These are phyloP conservation scores for Drosophila monieri DNA, from an alignment of 2,888 invertebrate genomes.

Conservation along the genomic window DNA sequence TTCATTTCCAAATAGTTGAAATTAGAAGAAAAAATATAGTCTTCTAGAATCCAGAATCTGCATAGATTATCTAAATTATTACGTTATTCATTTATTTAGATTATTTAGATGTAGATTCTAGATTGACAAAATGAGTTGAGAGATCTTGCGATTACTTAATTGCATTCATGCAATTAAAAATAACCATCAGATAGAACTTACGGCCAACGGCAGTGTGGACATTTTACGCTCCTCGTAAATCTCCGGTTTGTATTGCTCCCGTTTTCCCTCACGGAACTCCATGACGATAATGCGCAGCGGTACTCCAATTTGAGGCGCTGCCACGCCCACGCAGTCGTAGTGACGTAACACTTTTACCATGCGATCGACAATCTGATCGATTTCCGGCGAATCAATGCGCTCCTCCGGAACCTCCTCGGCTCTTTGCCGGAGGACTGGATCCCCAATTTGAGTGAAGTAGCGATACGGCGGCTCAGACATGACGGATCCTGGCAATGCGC, in stretches of 20 bases:
- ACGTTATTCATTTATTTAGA: no score
- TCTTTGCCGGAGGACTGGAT: slow-evolving; percentile 87
- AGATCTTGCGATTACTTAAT: neutral
- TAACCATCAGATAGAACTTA: slow-evolving; percentile 65
- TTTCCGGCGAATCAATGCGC: slow-evolving; percentile 85
- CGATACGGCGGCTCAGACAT: slow-evolving; percentile 86
- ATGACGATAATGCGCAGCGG: slow-evolving; percentile 87
- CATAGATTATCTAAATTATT: no score
- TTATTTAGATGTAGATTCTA: no score
- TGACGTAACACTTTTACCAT: slow-evolving; percentile 86
- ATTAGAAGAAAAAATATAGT: no score
- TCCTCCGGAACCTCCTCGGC: slow-evolving; percentile 86
- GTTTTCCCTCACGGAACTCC: slow-evolving; percentile 85
- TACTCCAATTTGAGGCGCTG: slow-evolving; percentile 91
- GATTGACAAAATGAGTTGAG: no score
- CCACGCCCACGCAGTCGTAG: slow-evolving; percentile 88
- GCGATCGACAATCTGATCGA: slow-evolving; percentile 85
- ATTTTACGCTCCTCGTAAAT: slow-evolving; percentile 85
- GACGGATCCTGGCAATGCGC: neutral
- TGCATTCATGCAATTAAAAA: neutral
- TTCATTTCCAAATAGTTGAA: no score
- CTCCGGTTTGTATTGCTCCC: slow-evolving; percentile 80
- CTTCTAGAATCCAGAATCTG: no score
- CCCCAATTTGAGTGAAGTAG: slow-evolving; percentile 90
- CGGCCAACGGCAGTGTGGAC: slow-evolving; percentile 86